Evolutionary conservation across 2,113 vertebrate genomes (phyloP).

Genomic region (Gnathonemus echidnorhynchus): DNA sequence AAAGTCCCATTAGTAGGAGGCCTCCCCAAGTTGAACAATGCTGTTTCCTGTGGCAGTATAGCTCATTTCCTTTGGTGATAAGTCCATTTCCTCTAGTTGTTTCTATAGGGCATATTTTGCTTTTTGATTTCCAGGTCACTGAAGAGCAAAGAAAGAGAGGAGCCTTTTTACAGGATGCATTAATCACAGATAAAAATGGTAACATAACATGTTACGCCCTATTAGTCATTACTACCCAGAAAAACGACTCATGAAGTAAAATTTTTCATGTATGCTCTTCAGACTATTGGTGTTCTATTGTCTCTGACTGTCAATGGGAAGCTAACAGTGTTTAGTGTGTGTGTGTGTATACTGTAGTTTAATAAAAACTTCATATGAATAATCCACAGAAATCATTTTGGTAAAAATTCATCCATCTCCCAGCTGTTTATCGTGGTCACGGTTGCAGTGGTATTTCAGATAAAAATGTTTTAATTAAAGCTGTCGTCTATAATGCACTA

Average conservation of each 20-base stretch:
- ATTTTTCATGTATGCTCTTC: background rate
- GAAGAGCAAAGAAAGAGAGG: background rate
- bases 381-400: background rate
- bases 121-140: constrained; percentile 1
- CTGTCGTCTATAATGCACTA: background rate
- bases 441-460: background rate
- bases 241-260: background rate
- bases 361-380: background rate
- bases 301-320: background rate
- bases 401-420: background rate
- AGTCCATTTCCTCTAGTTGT: background rate
- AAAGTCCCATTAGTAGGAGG: background rate
- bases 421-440: background rate
- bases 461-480: background rate
- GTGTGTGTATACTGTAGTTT: background rate
- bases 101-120: background rate
- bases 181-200: constrained; percentile 4
- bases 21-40: background rate
- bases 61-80: background rate
- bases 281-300: background rate
- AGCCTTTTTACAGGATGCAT: background rate
- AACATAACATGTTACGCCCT: background rate
- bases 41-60: background rate
- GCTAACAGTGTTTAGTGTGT: background rate
- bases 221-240: background rate